Conservation (phyloP, 2,888 invertebrate species). For the Drosophila suboccidentalis region DNA sequence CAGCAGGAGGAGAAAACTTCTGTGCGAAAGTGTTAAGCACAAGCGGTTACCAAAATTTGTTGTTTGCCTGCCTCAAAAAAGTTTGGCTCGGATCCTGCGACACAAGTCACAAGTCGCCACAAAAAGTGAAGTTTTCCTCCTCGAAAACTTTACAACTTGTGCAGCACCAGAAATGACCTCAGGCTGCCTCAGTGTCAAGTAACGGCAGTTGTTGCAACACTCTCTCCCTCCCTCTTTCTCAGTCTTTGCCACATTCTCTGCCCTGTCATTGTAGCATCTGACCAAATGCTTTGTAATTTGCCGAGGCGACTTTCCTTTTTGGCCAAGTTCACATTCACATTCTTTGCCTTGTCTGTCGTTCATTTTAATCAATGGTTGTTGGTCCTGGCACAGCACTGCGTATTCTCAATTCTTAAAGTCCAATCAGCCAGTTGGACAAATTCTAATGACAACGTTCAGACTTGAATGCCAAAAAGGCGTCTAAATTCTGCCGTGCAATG, state of each 20-base stretch:
- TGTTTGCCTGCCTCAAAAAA: slow-evolving; percentile 37
- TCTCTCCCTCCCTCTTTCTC: slow-evolving; percentile 11
- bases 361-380: neutral
- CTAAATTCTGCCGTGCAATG: slow-evolving; percentile 19
- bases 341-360: neutral
- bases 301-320: slow-evolving; percentile 7
- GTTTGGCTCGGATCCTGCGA: slow-evolving; percentile 20
- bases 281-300: slow-evolving; percentile 30
- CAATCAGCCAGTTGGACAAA: slow-evolving; percentile 4
- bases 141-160: slow-evolving; percentile 50
- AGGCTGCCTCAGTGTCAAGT: slow-evolving; percentile 49
- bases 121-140: slow-evolving; percentile 61
- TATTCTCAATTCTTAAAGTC: slow-evolving; percentile 3
- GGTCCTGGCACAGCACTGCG: neutral
- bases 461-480: neutral
- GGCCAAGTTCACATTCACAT: slow-evolving; percentile 13
- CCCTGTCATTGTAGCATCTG: slow-evolving; percentile 28
- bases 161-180: slow-evolving; percentile 22
- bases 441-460: slow-evolving; percentile 5
- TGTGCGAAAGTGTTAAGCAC: slow-evolving; percentile 53
- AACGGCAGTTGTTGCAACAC: slow-evolving; percentile 60
- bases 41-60: slow-evolving; percentile 65
- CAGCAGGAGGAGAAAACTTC: slow-evolving; percentile 12
- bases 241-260: slow-evolving; percentile 1
- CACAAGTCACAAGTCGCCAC: slow-evolving; percentile 53